A percentile compares a stretch with the other conserved stretches of the same genome.
Conservation (phyloP, 2,797 vertebrate genomes). For the Lepidocolaptes lacrymiger region DNA sequence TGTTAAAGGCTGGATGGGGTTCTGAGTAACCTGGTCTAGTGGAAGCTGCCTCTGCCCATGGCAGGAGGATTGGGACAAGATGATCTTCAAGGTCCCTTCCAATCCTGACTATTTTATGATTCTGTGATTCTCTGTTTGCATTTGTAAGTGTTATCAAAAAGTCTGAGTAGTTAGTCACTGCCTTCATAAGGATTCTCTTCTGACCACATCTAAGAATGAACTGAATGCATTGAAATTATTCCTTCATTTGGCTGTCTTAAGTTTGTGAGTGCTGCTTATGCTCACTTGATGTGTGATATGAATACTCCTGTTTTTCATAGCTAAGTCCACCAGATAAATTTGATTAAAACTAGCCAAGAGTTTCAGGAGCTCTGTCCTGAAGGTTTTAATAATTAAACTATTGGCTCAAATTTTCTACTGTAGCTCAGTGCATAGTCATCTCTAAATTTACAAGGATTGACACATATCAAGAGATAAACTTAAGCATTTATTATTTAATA, state of each 20-base stretch:
- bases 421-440: neutral
- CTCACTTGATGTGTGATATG: neutral
- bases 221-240: neutral
- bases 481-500: neutral
- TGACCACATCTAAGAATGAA: neutral
- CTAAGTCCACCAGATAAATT: neutral
- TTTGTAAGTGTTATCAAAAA: neutral
- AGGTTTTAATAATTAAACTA: neutral
- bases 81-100: neutral
- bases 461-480: neutral
- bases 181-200: neutral
- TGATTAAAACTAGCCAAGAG: neutral
- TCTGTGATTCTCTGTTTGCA: neutral
- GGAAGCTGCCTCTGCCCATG: neutral
- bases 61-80: rapidly evolving
- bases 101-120: neutral
- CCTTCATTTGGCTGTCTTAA: neutral
- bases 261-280: neutral
- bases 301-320: neutral
- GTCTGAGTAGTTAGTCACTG: neutral
- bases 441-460: neutral
- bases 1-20: neutral
- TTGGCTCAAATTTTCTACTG: rapidly evolving
- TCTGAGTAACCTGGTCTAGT: neutral
- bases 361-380: neutral